phyloP scores from a whole-genome alignment of 2,888 invertebrate genomes.

The Gymnoscelis rufifasciata region DNA sequence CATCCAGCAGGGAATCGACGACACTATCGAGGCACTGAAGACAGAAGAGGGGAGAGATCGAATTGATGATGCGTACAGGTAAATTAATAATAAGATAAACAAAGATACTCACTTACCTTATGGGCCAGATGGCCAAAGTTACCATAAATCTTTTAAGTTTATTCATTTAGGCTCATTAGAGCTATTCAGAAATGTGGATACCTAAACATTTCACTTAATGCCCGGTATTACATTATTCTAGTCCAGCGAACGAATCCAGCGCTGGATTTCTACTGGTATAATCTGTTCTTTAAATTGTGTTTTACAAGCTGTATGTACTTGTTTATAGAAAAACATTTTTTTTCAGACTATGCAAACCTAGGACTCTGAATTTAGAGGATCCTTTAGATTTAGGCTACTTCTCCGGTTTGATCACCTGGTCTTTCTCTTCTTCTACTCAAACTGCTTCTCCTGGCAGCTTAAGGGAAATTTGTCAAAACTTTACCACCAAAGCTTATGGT shows the following conservation, averaged over 20 bases:
- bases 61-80: conserved; percentile 53
- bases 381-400: conserved; percentile 58
- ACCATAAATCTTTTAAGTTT: no score
- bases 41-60: conserved; percentile 50
- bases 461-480: conserved; percentile 48
- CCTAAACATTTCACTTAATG: no score
- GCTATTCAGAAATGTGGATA: no score
- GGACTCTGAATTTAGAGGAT: conserved; percentile 46
- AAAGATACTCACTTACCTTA: no score
- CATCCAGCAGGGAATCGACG: conserved; percentile 55
- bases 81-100: background rate
- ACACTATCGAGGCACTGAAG: conserved; percentile 50
- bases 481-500: conserved; percentile 50
- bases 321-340: no score
- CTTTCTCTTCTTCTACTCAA: conserved; percentile 59
- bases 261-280: no score
- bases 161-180: no score
- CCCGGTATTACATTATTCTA: no score
- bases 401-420: conserved; percentile 61
- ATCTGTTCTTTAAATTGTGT: no score
- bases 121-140: no score
- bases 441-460: conserved; percentile 54
- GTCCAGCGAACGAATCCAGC: no score
- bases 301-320: no score
- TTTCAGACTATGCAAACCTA: conserved; percentile 54